Evolutionary conservation across 2,797 vertebrate species (phyloP).

Genomic region (Crenuchus spilurus): DNA sequence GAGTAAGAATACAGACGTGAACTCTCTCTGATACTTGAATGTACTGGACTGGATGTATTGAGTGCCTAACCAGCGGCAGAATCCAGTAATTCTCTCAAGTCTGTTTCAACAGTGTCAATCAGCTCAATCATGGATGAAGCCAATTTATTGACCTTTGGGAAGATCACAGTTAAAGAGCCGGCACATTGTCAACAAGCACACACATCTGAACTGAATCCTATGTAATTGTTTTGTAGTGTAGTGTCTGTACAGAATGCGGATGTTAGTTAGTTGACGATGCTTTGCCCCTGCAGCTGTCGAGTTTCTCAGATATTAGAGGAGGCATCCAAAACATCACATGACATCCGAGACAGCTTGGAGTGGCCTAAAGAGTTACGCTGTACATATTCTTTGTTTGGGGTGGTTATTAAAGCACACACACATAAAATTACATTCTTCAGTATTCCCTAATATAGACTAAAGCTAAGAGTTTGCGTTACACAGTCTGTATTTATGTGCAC

Average conservation of each 20-base stretch:
- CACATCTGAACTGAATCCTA: no score
- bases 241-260: background rate
- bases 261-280: conserved; percentile 1
- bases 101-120: background rate
- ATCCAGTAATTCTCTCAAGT: background rate
- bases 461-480: no score
- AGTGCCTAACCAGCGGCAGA: background rate
- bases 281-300: conserved; percentile 67
- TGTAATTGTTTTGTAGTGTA: no score
- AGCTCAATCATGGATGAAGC: no score
- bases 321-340: conserved; percentile 63
- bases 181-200: no score
- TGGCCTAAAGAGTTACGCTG: conserved; percentile 1
- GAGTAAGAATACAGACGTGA: background rate
- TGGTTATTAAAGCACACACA: background rate
- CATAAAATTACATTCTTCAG: background rate
- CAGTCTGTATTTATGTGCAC: no score
- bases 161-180: no score
- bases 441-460: background rate
- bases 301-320: conserved; percentile 57
- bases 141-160: no score
- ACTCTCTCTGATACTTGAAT: background rate
- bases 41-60: background rate
- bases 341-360: conserved; percentile 29
- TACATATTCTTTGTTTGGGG: background rate